Conservation (phyloP, 2,113 vertebrate genomes). For the Rhinolophus sinicus region DNA sequence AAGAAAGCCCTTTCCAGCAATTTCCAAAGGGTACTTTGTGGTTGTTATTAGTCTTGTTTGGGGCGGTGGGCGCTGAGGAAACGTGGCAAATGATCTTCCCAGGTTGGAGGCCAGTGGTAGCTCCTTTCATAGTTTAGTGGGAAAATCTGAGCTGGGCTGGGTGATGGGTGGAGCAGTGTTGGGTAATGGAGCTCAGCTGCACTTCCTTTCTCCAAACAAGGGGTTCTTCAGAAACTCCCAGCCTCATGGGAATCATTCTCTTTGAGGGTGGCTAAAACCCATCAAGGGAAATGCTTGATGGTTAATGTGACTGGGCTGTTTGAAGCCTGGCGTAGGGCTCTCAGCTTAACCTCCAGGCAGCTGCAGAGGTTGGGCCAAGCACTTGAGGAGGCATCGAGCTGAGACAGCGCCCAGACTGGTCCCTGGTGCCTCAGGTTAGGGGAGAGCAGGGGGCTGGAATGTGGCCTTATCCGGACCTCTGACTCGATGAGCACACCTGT, state of each 20-base stretch:
- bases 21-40: not conserved
- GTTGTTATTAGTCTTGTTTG: not conserved
- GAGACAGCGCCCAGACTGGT: not conserved
- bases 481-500: conserved; percentile 54
- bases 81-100: not conserved
- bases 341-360: not conserved
- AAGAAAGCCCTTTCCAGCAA: not conserved
- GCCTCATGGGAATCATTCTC: not conserved
- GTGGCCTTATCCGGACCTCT: not conserved
- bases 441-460: conserved; percentile 4
- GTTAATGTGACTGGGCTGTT: not conserved
- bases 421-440: not conserved
- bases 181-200: not conserved
- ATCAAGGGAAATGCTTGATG: not conserved
- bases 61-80: not conserved
- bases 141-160: not conserved
- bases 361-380: not conserved
- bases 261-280: not conserved
- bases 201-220: not conserved
- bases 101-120: not conserved
- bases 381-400: not conserved
- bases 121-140: not conserved
- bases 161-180: not conserved
- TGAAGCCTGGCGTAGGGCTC: not conserved
- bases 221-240: not conserved